phyloP scores from a whole-genome alignment of 2,888 invertebrate genomes.

The Megaustenia siamemsis region DNA sequence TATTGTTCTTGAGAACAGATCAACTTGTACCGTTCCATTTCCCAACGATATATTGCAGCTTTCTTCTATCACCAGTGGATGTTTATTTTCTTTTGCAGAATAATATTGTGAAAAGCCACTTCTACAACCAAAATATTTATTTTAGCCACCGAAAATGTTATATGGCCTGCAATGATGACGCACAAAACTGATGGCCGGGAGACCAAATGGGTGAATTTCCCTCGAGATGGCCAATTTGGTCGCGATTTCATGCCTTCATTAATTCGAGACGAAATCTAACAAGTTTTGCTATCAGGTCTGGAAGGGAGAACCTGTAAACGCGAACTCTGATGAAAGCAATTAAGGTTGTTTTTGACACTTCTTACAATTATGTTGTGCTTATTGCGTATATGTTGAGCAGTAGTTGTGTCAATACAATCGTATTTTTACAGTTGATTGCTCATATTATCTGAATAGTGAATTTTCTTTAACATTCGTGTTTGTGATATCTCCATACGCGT shows the following conservation, averaged over 20 bases:
- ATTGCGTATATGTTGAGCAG: neutral
- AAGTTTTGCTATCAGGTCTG: conserved; percentile 17
- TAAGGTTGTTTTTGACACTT: conserved; percentile 19
- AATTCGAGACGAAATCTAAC: conserved; percentile 46
- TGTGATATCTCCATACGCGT: no score
- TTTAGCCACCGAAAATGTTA: conserved; percentile 40
- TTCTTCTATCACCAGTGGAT: conserved; percentile 3
- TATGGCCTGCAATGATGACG: conserved; percentile 38
- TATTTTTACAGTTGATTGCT: neutral
- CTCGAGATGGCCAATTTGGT: conserved; percentile 51
- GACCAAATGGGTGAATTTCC: conserved; percentile 45
- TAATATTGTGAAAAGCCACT: conserved; percentile 9
- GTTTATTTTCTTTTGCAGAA: neutral
- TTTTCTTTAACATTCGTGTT: no score
- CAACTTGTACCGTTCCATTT: neutral
- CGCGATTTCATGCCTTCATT: conserved; percentile 54
- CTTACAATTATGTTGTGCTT: neutral
- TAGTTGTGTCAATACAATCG: no score
- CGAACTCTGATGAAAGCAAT: conserved; percentile 33
- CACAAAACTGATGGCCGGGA: conserved; percentile 33
- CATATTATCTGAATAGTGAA: neutral
- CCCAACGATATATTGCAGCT: neutral
- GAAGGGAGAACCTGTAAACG: neutral
- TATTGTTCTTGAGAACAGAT: no score
- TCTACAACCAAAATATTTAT: conserved; percentile 45